Base-by-base conservation (phyloP, 2,797 vertebrate genomes). In the Agapornis canus region DNA sequence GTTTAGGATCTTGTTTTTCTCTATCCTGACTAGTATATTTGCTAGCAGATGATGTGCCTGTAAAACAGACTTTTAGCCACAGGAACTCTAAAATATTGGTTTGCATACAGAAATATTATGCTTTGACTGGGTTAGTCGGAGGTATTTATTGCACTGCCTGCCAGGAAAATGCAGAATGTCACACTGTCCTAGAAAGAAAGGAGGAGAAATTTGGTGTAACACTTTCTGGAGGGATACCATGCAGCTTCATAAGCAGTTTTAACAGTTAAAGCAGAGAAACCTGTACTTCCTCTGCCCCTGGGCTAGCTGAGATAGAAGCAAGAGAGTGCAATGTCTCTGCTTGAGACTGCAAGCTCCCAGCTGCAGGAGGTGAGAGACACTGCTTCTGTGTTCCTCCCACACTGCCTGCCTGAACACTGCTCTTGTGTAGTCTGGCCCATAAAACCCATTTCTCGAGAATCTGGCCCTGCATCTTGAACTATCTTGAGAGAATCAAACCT, bases 1-100 rank as follows among this genome's bases (percentile, higher is more conserved):
- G 54, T 92, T 81, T 89, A 80, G 68, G 81, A 79, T 89, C 71
- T 43, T 85, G 77, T 95, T 95, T 95, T 95, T 83, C 78, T 82
- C 61, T 49, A 35, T 78, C 42, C 59, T 94, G 63, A 16, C 51
- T 56, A 32, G 45, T 81, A 35, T 70, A 87, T 49, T 90, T 92
- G 84, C 86, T 80, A 82, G 75, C 20, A 81, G 70, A 71, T 32
- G 66, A 86, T 42, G 45, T 52, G 29, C 13, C 14, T 45, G 11
- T 81, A 45, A 3, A 76, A 61, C 21, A 86, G 47, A 65, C 12
- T 78, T 85, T 69, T 40, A 86, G 40, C n/a, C 35, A 51, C 10
- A 65, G 49, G 22, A 94, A 25, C 65, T 47, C 32, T 77, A 65
- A 61, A 89, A n/a, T 13, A 19, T 5, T 75, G 65, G 10, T 82